phyloP scores from a whole-genome alignment of 2,797 vertebrate species.

The Gallinago solitaria region DNA sequence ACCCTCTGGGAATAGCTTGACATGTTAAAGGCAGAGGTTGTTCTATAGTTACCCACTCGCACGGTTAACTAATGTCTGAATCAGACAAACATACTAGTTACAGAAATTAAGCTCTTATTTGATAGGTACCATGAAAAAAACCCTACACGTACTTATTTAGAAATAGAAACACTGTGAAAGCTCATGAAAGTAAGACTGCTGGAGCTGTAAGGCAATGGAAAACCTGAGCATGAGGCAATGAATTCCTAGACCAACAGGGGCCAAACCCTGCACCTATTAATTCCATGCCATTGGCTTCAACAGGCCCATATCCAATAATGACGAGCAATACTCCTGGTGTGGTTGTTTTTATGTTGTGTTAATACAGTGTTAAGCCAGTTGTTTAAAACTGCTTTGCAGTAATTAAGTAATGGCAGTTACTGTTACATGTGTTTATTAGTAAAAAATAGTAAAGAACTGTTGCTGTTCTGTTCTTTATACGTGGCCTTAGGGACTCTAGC shows the following conservation, averaged over 20 bases:
- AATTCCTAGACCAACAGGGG: background rate
- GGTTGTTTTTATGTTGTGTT: conserved; percentile 64
- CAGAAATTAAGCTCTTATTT: background rate
- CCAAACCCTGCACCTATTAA: conserved; percentile 39
- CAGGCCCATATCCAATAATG: conserved; percentile 25
- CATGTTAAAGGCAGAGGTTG: background rate
- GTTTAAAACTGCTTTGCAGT: conserved; percentile 65
- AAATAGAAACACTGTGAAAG: background rate
- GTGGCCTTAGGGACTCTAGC: conserved; percentile 4
- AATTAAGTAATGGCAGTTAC: conserved; percentile 62
- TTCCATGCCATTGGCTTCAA: conserved; percentile 38
- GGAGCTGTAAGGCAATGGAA: conserved; percentile 37
- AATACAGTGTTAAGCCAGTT: conserved; percentile 68
- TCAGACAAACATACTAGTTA: background rate
- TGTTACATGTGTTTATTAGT: conserved; percentile 58
- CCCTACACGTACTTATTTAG: background rate
- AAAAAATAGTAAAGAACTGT: conserved; percentile 36
- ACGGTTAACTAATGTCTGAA: background rate
- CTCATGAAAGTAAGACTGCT: background rate
- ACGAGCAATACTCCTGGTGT: conserved; percentile 3
- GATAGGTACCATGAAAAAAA: background rate
- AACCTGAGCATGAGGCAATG: conserved; percentile 45
- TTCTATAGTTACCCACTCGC: background rate
- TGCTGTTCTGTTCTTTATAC: conserved; percentile 38
- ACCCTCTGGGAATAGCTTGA: background rate